Evolutionary conservation across 2,797 vertebrate species (phyloP).

Genomic region (Pipistrellus kuhlii): DNA sequence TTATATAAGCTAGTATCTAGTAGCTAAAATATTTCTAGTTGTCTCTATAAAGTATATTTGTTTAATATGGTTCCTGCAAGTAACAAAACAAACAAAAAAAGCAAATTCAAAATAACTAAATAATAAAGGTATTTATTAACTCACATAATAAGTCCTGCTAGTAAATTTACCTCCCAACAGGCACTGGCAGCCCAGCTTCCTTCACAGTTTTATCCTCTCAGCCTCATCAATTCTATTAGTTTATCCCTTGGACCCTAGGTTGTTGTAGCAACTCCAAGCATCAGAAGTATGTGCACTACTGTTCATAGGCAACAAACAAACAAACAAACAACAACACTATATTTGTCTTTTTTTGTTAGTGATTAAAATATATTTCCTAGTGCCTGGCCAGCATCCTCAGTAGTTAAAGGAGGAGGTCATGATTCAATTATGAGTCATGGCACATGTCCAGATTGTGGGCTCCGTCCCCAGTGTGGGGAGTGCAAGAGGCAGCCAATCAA

Average conservation of each 20-base stretch:
- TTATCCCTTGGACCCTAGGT: fast-evolving
- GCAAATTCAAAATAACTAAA: not conserved
- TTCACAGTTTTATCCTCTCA: not conserved
- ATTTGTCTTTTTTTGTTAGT: not conserved
- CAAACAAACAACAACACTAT: too few relatives aligned
- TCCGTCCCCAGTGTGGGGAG: not conserved
- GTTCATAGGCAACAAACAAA: not conserved
- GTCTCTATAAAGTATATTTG: not conserved
- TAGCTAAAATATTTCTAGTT: not conserved
- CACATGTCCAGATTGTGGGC: not conserved
- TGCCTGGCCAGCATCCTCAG: not conserved
- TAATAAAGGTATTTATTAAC: not conserved
- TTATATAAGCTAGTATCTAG: not conserved
- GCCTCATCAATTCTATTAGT: not conserved
- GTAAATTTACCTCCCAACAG: not conserved
- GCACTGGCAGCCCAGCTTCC: not conserved
- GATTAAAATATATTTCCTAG: not conserved
- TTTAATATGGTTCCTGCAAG: not conserved
- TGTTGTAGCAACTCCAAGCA: not conserved
- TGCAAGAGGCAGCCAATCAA: not conserved
- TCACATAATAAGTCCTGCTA: not conserved
- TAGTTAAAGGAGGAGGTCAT: not conserved
- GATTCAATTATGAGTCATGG: not conserved
- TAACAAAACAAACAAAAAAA: not conserved
- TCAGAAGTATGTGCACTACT: not conserved